A percentile compares a stretch with the other conserved stretches of the same genome.
These are phyloP conservation scores for Lagorchestes hirsutus DNA, from an alignment of 2,797 vertebrate genomes.

Conservation along the genomic window DNA sequence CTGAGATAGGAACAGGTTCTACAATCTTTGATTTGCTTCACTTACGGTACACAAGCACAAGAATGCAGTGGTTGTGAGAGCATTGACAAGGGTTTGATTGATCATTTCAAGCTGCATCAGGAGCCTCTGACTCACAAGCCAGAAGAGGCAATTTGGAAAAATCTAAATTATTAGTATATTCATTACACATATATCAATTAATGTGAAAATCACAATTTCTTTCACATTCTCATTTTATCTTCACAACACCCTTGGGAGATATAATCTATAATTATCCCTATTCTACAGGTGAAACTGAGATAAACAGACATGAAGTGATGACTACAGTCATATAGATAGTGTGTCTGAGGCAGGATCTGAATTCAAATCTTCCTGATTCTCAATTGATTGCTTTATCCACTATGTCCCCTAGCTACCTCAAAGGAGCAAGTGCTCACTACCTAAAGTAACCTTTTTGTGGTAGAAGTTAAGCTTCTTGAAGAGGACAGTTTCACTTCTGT, in stretches of 20 bases:
- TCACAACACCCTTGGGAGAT: background rate
- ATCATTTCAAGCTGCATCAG: no score
- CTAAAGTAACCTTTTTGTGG: no score
- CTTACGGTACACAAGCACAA: no score
- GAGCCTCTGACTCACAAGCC: no score
- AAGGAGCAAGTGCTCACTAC: background rate
- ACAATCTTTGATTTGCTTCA: no score
- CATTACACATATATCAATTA: no score
- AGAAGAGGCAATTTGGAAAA: no score
- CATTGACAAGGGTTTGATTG: no score
- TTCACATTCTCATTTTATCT: background rate
- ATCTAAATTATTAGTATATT: no score
- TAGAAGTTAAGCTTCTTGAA: background rate
- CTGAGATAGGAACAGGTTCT: no score
- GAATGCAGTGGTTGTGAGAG: no score
- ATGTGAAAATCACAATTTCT: no score
- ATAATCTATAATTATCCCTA: background rate
- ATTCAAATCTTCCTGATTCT: background rate
- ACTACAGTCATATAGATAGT: background rate
- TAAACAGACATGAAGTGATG: background rate
- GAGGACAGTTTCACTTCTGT: background rate
- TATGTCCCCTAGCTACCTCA: background rate
- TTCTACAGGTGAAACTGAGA: background rate
- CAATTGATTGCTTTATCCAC: background rate
- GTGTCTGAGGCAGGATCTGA: background rate